Conservation (phyloP, 2,888 invertebrate species). For the Ellobium chinense region DNA sequence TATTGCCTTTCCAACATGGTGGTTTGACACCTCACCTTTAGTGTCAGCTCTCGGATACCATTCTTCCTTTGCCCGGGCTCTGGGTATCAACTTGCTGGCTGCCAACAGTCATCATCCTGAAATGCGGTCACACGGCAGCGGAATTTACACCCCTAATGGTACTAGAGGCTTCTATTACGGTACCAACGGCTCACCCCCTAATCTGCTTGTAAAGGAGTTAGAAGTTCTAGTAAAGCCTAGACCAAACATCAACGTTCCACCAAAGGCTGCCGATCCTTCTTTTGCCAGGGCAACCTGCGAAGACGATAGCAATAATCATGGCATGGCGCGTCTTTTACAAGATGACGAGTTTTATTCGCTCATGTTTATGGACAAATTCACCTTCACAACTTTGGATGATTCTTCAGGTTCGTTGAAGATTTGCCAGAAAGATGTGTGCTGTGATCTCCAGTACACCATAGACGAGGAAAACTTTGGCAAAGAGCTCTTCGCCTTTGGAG, state of each 20-base stretch:
- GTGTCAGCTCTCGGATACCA: constrained; percentile 80
- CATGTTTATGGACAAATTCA: constrained; percentile 54
- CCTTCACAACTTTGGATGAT: constrained; percentile 48
- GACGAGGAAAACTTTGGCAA: neutral
- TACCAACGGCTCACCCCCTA: neutral
- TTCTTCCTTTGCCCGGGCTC: constrained; percentile 85
- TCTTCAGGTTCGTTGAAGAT: constrained; percentile 49
- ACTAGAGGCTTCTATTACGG: constrained; percentile 51
- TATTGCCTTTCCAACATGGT: constrained; percentile 82
- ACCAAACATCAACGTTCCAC: too few species aligned
- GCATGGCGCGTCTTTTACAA: constrained; percentile 33
- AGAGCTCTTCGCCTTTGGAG: constrained; percentile 63
- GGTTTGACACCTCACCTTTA: constrained; percentile 88
- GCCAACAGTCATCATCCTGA: constrained; percentile 85
- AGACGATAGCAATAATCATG: neutral
- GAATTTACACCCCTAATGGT: constrained; percentile 83
- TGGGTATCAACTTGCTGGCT: constrained; percentile 85
- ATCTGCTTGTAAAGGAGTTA: neutral
- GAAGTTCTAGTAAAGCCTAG: too few species aligned
- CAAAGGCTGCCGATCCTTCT: too few species aligned
- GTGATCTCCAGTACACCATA: constrained; percentile 53
- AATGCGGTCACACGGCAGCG: constrained; percentile 83
- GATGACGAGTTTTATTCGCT: too few species aligned
- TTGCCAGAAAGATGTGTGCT: constrained; percentile 61
- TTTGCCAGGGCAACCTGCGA: neutral